Evolutionary conservation across 2,113 vertebrate species (phyloP).

Genomic region (Menura novaehollandiae): DNA sequence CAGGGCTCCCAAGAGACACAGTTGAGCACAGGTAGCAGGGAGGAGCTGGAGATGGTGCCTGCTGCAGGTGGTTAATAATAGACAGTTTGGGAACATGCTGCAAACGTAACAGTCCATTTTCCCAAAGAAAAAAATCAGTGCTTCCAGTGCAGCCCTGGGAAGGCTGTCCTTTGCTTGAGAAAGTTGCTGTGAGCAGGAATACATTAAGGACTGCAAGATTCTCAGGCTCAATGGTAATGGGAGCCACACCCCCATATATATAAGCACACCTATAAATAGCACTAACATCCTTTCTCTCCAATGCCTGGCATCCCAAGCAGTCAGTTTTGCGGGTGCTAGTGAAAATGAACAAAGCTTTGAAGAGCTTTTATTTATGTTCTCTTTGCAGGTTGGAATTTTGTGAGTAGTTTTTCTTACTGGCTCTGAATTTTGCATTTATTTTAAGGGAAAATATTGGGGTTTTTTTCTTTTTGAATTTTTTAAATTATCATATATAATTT

Average conservation of each 20-base stretch:
- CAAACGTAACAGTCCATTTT: not conserved
- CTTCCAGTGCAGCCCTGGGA: not conserved
- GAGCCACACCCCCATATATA: too few species aligned
- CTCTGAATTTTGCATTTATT: not conserved
- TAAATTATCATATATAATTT: not conserved
- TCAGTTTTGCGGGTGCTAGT: not conserved
- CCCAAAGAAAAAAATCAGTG: not conserved
- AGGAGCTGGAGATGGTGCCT: not conserved
- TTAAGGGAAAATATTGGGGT: not conserved
- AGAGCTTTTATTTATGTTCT: not conserved
- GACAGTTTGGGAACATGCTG: not conserved
- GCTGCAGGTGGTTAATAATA: not conserved
- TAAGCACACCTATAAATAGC: conserved; percentile 48
- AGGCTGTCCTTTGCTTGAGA: not conserved
- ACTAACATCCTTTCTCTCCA: not conserved
- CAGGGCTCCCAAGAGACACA: not conserved
- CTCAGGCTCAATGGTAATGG: not conserved
- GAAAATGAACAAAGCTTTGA: conserved; percentile 10
- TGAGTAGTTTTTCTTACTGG: not conserved
- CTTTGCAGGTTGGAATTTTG: not conserved
- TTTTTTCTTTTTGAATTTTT: not conserved
- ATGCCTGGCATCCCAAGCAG: not conserved
- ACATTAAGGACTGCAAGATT: not conserved
- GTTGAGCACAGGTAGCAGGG: not conserved
- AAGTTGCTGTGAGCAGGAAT: not conserved